These are phyloP conservation scores for Galeopterus variegatus DNA, from an alignment of 2,113 vertebrate genomes.

Conservation along the genomic window DNA sequence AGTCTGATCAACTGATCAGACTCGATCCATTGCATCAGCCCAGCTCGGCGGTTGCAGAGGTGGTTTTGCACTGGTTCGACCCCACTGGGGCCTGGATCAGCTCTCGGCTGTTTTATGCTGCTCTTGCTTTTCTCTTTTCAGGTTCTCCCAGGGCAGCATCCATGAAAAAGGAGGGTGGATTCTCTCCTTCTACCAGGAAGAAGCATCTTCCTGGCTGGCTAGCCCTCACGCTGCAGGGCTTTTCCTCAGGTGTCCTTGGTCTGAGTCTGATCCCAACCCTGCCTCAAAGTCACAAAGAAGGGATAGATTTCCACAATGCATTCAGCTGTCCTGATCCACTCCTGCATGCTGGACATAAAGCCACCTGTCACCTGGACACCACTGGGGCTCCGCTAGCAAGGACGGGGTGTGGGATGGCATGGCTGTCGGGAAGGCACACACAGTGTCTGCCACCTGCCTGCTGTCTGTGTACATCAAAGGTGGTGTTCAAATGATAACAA, in stretches of 20 bases:
- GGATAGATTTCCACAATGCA: too few species aligned
- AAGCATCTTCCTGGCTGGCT: too few species aligned
- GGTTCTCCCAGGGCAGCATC: neutral
- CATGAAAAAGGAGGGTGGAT: neutral
- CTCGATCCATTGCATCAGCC: too few species aligned
- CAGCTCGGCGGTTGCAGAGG: neutral
- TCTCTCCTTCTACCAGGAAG: neutral
- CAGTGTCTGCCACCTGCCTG: accelerated
- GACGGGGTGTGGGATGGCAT: neutral
- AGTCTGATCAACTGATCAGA: neutral
- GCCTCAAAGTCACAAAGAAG: neutral
- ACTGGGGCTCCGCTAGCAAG: neutral
- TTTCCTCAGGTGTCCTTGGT: neutral
- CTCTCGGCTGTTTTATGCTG: too few species aligned
- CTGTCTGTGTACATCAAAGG: neutral
- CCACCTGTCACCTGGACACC: neutral
- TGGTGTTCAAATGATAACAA: neutral
- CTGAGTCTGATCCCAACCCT: accelerated
- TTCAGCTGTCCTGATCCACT: neutral
- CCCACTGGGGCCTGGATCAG: neutral
- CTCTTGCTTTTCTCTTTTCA: neutral
- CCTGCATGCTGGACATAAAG: too few species aligned
- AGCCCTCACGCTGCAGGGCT: too few species aligned
- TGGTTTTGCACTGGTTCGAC: neutral
- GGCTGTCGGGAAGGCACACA: neutral